phyloP scores from a whole-genome alignment of 2,113 vertebrate species.

The Thunnus thynnus region DNA sequence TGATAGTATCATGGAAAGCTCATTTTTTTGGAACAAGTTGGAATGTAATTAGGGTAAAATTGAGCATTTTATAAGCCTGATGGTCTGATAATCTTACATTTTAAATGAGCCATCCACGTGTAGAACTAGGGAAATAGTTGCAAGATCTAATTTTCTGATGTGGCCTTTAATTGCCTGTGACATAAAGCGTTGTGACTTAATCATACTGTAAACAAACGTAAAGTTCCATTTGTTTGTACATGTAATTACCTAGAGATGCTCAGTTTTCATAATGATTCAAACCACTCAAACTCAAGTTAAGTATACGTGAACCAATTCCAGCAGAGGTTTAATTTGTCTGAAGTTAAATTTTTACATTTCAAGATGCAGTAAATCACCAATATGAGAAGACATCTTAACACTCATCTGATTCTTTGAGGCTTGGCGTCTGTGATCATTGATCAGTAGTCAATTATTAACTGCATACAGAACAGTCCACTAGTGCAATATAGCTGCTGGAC shows the following conservation, averaged over 20 bases:
- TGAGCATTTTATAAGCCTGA: background rate
- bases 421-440: background rate
- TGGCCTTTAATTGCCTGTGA: constrained; percentile 44
- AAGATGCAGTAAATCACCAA: background rate
- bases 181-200: background rate
- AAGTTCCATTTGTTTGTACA: background rate
- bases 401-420: constrained; percentile 22
- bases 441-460: background rate
- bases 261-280: background rate
- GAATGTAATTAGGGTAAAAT: constrained; percentile 27
- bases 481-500: constrained; percentile 32
- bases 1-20: constrained; percentile 8
- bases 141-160: background rate
- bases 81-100: background rate
- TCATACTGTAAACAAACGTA: background rate
- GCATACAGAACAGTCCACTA: background rate
- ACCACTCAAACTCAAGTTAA: background rate
- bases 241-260: background rate
- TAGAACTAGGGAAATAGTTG: background rate
- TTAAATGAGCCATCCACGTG: background rate
- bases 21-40: constrained; percentile 11
- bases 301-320: background rate
- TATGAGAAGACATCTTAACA: background rate
- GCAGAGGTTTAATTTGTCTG: constrained; percentile 7
- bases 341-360: background rate